These are phyloP conservation scores for Lepidurus couesii DNA, from an alignment of 1,140 invertebrate genomes.

Conservation along the genomic window DNA sequence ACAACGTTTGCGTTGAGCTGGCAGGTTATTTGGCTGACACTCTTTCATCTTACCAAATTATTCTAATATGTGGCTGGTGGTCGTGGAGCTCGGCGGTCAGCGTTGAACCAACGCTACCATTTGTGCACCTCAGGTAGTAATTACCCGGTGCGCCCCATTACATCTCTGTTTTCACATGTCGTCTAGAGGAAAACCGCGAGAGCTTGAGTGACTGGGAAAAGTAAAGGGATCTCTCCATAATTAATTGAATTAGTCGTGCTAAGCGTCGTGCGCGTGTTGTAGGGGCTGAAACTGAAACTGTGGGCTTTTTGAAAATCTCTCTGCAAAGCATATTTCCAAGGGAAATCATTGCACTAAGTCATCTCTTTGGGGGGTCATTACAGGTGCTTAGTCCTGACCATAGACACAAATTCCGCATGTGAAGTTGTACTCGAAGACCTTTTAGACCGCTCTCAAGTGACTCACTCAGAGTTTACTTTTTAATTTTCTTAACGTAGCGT, in stretches of 20 bases:
- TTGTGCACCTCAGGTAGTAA: conserved; percentile 18
- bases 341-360: neutral
- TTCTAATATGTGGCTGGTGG: conserved; percentile 18
- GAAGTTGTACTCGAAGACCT: neutral
- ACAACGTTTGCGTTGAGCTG: neutral
- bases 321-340: neutral
- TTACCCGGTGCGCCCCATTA: neutral
- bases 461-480: neutral
- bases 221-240: neutral
- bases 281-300: neutral
- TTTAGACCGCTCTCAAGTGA: neutral
- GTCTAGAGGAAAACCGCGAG: neutral
- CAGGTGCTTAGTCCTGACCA: conserved; percentile 1
- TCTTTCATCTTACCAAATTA: conserved; percentile 6
- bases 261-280: conserved; percentile 3
- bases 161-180: neutral
- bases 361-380: neutral
- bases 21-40: conserved; percentile 18
- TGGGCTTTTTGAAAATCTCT: neutral
- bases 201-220: neutral
- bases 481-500: conserved; percentile 1
- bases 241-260: conserved; percentile 15
- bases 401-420: conserved; percentile 3
- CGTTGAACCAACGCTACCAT: conserved; percentile 16
- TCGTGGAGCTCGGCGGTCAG: neutral